A percentile compares a stretch with the other conserved stretches of the same genome.
Conservation (phyloP, 2,888 invertebrate species). For the Gasteruption jaculator region DNA sequence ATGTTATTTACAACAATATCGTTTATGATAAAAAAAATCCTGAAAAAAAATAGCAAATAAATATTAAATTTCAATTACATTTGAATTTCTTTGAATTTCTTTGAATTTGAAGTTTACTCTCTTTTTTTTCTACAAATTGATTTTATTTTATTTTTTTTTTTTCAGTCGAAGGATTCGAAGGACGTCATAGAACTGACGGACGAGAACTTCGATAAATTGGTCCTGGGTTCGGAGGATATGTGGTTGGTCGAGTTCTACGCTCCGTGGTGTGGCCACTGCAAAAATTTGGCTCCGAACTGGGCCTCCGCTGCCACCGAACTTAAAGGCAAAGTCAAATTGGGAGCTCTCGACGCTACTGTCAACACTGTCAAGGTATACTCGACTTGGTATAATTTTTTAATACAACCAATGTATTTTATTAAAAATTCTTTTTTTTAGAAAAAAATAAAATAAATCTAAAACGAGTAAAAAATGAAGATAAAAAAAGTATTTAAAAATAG, state of each 20-base stretch:
- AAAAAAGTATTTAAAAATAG: too few relatives aligned
- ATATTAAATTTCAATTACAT: too few relatives aligned
- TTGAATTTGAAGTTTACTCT: too few relatives aligned
- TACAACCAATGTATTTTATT: neutral
- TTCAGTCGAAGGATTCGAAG: slow-evolving; percentile 43
- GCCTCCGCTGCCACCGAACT: slow-evolving; percentile 89
- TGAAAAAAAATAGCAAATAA: too few relatives aligned
- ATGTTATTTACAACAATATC: too few relatives aligned
- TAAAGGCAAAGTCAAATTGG: slow-evolving; percentile 94
- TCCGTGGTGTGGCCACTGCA: slow-evolving; percentile 96
- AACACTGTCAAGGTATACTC: slow-evolving; percentile 64
- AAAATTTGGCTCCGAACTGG: slow-evolving; percentile 95
- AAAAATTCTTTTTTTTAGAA: neutral
- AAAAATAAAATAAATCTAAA: neutral
- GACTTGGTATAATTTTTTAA: slow-evolving; percentile 3
- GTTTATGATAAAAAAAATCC: too few relatives aligned
- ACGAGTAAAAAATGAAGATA: too few relatives aligned
- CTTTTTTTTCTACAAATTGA: slow-evolving; percentile 19
- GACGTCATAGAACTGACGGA: slow-evolving; percentile 93
- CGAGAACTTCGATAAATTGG: slow-evolving; percentile 88
- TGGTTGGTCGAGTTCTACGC: slow-evolving; percentile 99
- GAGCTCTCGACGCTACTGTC: slow-evolving; percentile 93
- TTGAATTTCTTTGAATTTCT: too few relatives aligned
- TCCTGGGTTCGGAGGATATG: slow-evolving; percentile 88
- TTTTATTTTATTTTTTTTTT: slow-evolving; percentile 18